Base-by-base conservation (phyloP, 53 echinoderm and acorn worm species). In the Echinometra lucunter region DNA sequence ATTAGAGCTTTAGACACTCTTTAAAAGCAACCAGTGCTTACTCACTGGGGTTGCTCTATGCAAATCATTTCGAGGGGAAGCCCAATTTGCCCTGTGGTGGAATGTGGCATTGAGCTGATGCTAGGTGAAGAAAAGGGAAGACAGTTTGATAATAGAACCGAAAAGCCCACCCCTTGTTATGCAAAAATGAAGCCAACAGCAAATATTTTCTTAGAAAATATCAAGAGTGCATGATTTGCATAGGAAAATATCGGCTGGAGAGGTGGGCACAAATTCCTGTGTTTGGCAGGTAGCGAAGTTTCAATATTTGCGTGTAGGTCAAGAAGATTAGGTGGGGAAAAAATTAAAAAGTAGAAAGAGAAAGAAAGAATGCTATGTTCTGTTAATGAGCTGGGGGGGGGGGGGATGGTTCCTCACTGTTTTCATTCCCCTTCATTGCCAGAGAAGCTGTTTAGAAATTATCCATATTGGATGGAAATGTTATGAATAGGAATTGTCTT, bases 161-260 rank as follows among this genome's bases (percentile, higher is more conserved):
- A 47, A 70, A 91, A 25, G 12, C 35, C 30, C 57, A 13, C 35
- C 44, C 56, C 44, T 67, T 94, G 66, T 94, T 38, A 85, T 94
- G 94, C 85, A 94, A 57, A 83, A 58, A 27, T 94, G 42, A 44
- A 94, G 38, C 57, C 82, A 25, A 83, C 40, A 40, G 60, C 85
- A 83, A 92, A 92, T 94, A 83, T 94, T 94, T 94, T 60, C 83
- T 94, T 57, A 63, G 83, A 94, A 94, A 94, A 94, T 94, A 94
- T 66, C 94, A 44, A 83, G 56, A 85, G 85, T 85, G 49, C 30
- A 67, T 91, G 40, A 91, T 89, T 89, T 89, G 91, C 70, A 69
- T 91, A 91, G 28, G 91, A 69, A 69, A 91, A 91, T 91, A 91
- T 69, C 30, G 58, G 91, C 8, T 91, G 69, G 45, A 45, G 47